Base-by-base conservation (phyloP, 2,797 vertebrate species). In the Galaxias olidus region DNA sequence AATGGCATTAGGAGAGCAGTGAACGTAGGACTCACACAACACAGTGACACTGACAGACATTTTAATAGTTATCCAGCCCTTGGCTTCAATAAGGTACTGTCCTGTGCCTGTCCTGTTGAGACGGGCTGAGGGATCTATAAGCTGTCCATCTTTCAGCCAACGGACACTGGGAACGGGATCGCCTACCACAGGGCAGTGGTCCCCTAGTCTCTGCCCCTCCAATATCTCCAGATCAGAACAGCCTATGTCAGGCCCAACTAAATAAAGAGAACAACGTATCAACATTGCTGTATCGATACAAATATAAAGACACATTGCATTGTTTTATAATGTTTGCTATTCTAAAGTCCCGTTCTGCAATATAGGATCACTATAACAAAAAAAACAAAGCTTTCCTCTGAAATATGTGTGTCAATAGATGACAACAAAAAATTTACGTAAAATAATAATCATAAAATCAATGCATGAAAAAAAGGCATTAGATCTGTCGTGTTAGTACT, bases 231-330 rank as follows among this genome's bases (percentile, higher is more conserved):
- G 6, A 9, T 0, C 0, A 13, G 60, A 18, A 57, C 83, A 87
- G 1, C 49, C 1, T 11, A 85, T 0, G 3, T 84, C 68, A 42
- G 89, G 86, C 71, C 82, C 86, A 75, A 55, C 88, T 89, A 51
- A 59, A 59, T 14, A 66, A 17, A 40, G n/a, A 44, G 9, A 46
- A 14, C 18, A 14, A 12, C 6, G 45, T 56, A 41, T 40, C 13
- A 14, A 30, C 5, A 11, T 13, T 30, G 17, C 53, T n/a, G n/a
- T n/a, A n/a, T n/a, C n/a, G n/a, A n/a, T n/a, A n/a, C n/a, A n/a
- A n/a, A n/a, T n/a, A n/a, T n/a, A n/a, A n/a, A n/a, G n/a, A n/a
- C n/a, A n/a, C n/a, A n/a, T n/a, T n/a, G n/a, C n/a, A n/a, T n/a
- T n/a, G n/a, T n/a, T n/a, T n/a, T n/a, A n/a, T n/a, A n/a, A n/a